phyloP scores from a whole-genome alignment of 2,113 vertebrate species.

The Centropristis striata region DNA sequence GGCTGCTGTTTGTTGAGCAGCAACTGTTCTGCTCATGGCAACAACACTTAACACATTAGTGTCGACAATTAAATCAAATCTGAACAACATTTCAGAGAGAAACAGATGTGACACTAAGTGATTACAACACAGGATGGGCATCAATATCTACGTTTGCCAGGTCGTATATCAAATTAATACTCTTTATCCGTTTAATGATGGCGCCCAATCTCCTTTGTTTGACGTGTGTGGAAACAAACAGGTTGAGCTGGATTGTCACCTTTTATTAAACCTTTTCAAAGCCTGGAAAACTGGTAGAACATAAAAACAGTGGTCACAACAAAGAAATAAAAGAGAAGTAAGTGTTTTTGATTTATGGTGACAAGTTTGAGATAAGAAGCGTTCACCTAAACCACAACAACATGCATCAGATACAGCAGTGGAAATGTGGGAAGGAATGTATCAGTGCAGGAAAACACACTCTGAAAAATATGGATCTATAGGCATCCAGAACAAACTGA shows the following conservation, averaged over 20 bases:
- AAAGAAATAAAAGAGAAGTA: background rate
- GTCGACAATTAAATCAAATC: background rate
- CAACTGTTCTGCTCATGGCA: background rate
- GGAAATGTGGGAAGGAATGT: slow-evolving; percentile 8
- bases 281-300: background rate
- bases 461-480: background rate
- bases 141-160: background rate
- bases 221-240: background rate
- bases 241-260: background rate
- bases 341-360: background rate
- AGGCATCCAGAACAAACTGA: background rate
- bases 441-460: background rate
- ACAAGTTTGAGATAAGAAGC: slow-evolving; percentile 8
- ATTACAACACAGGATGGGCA: background rate
- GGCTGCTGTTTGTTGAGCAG: background rate
- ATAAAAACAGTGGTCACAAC: background rate
- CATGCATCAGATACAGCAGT: background rate
- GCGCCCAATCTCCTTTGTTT: background rate
- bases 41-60: background rate
- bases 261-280: background rate
- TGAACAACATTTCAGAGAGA: background rate
- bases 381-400: background rate
- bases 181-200: background rate
- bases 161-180: background rate
- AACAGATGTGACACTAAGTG: background rate